phyloP scores from a whole-genome alignment of 2,888 invertebrate species.

The Campopleginae sp. region DNA sequence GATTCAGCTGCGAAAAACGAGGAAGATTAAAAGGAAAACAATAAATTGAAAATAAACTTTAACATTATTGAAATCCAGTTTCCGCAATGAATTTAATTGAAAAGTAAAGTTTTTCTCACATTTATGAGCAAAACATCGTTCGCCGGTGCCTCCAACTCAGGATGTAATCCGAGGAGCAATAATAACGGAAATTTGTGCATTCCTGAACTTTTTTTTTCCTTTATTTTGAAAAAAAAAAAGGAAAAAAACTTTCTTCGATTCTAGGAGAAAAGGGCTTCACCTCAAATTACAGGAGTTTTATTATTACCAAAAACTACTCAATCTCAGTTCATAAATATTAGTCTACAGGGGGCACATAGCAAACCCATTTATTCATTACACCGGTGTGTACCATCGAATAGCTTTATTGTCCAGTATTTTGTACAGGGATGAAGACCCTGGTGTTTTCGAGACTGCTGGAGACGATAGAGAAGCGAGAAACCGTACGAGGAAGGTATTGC shows the following conservation, averaged over 20 bases:
- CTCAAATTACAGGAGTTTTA: conserved; percentile 28
- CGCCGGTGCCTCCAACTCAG: background rate
- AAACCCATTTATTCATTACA: conserved; percentile 1
- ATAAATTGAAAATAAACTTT: background rate
- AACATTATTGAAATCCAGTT: background rate
- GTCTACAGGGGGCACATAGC: background rate
- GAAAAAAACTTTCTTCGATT: conserved; percentile 37
- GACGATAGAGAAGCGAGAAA: conserved; percentile 58
- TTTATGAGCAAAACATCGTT: background rate
- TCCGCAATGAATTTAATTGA: background rate
- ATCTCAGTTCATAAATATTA: conserved; percentile 20
- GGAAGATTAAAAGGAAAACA: conserved; percentile 1
- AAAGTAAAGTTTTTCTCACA: background rate
- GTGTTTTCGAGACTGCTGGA: conserved; percentile 40
- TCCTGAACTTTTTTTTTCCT: background rate
- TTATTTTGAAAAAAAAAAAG: background rate
- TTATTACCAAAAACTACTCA: conserved; percentile 30
- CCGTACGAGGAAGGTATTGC: conserved; percentile 50
- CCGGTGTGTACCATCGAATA: conserved; percentile 19
- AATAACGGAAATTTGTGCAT: background rate
- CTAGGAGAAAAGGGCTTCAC: conserved; percentile 45
- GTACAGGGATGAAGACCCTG: conserved; percentile 59
- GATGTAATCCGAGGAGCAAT: background rate
- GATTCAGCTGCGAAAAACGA: background rate
- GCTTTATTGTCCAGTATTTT: conserved; percentile 40